phyloP scores from a whole-genome alignment of 2,113 vertebrate genomes.

The Suricata suricatta region DNA sequence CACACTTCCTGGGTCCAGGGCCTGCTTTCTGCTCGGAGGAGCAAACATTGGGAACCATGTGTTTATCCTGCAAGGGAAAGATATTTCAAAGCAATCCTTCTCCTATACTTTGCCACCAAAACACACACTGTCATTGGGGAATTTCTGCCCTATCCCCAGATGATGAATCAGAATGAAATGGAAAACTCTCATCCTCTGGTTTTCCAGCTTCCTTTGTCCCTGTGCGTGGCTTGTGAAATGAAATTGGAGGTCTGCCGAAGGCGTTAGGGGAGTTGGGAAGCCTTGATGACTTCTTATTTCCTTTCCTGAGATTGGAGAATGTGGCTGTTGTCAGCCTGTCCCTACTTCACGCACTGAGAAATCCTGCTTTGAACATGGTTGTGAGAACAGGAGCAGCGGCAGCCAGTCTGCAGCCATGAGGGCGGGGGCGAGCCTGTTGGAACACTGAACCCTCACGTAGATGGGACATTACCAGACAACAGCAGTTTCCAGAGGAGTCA shows the following conservation, averaged over 20 bases:
- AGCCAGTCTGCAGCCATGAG: not conserved
- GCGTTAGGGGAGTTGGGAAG: not conserved
- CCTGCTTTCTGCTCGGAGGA: not conserved
- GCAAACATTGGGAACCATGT: not conserved
- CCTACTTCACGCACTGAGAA: not conserved
- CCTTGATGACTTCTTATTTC: not conserved
- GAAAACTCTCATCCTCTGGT: not conserved
- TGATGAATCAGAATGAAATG: not conserved
- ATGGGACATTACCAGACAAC: not conserved
- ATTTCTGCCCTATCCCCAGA: not conserved
- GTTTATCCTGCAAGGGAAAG: not conserved
- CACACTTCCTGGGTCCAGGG: rapidly evolving
- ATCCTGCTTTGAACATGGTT: not conserved
- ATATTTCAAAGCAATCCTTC: not conserved
- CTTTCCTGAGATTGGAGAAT: not conserved
- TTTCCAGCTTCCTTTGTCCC: not conserved
- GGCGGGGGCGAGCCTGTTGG: rapidly evolving
- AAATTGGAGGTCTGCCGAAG: not conserved
- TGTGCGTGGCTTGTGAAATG: not conserved
- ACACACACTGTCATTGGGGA: not conserved
- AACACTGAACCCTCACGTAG: too few relatives aligned
- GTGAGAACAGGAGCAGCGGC: not conserved
- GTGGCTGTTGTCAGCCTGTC: not conserved
- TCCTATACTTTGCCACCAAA: not conserved
- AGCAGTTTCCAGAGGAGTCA: not conserved